Evolutionary conservation across 2,113 vertebrate species (phyloP), one percentile per base, ranked within the genome.

Genomic region (Neomonachus schauinslandi): DNA sequence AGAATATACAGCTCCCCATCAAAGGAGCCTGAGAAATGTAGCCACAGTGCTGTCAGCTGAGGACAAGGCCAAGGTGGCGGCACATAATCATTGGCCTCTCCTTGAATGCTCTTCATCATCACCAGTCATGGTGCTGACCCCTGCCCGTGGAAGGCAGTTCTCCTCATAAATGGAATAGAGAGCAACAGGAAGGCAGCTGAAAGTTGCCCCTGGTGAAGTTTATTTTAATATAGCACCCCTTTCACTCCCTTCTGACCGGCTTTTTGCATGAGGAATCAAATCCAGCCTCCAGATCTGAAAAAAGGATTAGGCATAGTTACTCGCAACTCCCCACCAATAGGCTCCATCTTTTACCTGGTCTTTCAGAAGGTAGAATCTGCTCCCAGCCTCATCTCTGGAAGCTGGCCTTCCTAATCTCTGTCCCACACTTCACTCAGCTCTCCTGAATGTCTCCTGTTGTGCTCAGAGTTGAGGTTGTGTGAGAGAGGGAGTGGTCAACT

Each of bases 61-160:
- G 93, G 49, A 26, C 63, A 46, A 65, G 93, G 67, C 24, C 71
- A 86, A 26, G 53, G 82, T 14, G 36, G 51, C 36, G 51, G 8
- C 0, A 0, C 1, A 0, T 2, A 0, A 5, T 76, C 81, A 9
- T 1, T 2, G 61, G 19, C 1, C 16, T 79, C 39, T 59, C 87
- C 87, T 53, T 19, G 49, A n/a, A 42, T 7, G 1, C 61, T 21
- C 55, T 61, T 67, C 8, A 1, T 33, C 59, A 2, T 84, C 57
- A 9, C 46, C 4, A 8, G 67, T 26, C 59, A 14, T 26, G 0
- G 16, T 0, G 18, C 71, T 36, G 46, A 53, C 24, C 1, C 81
- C 42, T 36, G 7, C 74, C 72, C 22, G 0, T 1, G 39, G 77
- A 63, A 86, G 86, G 36, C 71, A 3, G 15, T 5, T 69, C 15